Evolutionary conservation across 1,140 invertebrate species (phyloP), one percentile per base, ranked within the genome.

Genomic region (Thereuonema tuberculata): DNA sequence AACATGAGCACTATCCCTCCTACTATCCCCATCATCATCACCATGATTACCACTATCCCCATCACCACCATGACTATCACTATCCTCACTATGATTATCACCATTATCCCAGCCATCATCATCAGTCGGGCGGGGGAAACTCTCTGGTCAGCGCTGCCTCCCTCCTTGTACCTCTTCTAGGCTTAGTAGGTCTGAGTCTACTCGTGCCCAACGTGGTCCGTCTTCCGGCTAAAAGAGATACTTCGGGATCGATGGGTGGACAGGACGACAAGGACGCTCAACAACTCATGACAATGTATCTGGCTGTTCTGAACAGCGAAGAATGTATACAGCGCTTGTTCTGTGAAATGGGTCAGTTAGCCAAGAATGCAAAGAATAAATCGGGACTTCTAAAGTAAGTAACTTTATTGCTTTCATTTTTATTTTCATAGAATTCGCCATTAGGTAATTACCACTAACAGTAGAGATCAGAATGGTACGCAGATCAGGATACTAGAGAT

Each of bases 151-250:
- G 43, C 24, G 57, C 26, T 5, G 57, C 27, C n/a, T 48, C 37
- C 25, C 26, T 58, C 5, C 57, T 58, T 12, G 26, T 58, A 5
- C 57, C 57, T 12, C 21, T 58, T 17, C 14, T 58, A 20, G 57
- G 57, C 5, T 15, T 58, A 2, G 24, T 58, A 3, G 57, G 57
- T 5, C 57, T 58, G 3, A 58, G 57, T 58, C 57, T 58, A 1
- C 23, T 58, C 12, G 57, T 58, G 2, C 57, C 57, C n/a, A 37
- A 58, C n/a, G 29, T 58, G 2, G 46, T 28, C 14, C 12, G 53
- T 5, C 12, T 55, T 14, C 24, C 12, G 23, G 53, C 53, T 14
- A 55, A 55, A 23, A 55, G 53, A 23, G 53, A 55, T 14, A n/a
- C n/a, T n/a, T n/a, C n/a, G n/a, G n/a, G n/a, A n/a, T n/a, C n/a